Base-by-base conservation (phyloP, 2,797 vertebrate genomes). In the Oreortyx pictus region DNA sequence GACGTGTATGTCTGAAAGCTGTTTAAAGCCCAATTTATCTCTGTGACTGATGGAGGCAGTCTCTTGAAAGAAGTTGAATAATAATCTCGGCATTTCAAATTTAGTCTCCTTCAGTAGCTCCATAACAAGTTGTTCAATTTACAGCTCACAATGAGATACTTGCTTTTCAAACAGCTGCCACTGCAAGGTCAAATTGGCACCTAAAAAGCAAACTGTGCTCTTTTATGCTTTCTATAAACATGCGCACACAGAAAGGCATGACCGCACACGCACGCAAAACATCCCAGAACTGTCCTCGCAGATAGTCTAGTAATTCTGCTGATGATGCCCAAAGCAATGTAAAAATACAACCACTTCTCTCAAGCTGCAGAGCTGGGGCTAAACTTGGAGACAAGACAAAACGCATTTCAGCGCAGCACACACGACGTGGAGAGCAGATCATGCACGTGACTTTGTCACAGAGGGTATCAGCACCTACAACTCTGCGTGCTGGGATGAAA, bases 41-140 rank as follows among this genome's bases (percentile, higher is more conserved):
- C 74, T 11, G 67, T 65, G 91, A 88, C 82, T 94, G 93, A 93
- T 66, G 84, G 85, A 89, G 95, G 91, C 47, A 25, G 81, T 80
- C 89, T 80, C 79, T 88, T 82, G 90, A 95, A 81, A 75, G 47
- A 95, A 94, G 70, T 18, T 89, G 84, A 60, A n/a, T 86, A 90
- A 94, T 88, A 90, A 96, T 93, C 59, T 81, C 59, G 44, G 88
- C 79, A 92, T 96, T 95, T 96, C 90, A 94, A 93, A 94, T 94
- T 96, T 93, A 94, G 95, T 90, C 95, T 90, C 82, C 77, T 96
- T 83, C 95, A 96, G 88, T 41, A 90, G 94, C 88, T 94, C 88
- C 47, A 43, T 80, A 91, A 94, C 81, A 87, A 94, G 81, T 93
- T 75, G 84, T 87, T 90, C 93, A 86, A 88, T 96, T 94, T 66